These are phyloP conservation scores for Turritopsis rubra DNA, from an alignment of 30 jellyfish, hydroid and myxozoan genomes.

Conservation along the genomic window DNA sequence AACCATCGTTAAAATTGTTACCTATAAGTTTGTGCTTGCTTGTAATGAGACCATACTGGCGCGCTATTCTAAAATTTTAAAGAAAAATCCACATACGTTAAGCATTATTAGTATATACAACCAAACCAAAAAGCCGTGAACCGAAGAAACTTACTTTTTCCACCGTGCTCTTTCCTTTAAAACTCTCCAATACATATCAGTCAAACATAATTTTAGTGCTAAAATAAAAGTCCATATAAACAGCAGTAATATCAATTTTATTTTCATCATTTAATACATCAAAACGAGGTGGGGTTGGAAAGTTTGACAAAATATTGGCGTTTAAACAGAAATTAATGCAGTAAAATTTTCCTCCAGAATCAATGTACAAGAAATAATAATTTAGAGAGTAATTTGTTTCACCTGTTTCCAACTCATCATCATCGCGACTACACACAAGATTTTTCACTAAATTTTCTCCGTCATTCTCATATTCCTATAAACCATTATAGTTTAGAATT, in stretches of 20 bases:
- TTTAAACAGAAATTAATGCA: too few relatives aligned
- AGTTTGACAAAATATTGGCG: too few relatives aligned
- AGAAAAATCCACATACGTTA: not conserved
- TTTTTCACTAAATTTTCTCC: conserved; percentile 67
- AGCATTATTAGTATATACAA: not conserved
- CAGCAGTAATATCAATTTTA: too few relatives aligned
- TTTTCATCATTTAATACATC: too few relatives aligned
- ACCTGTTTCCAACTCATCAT: conserved; percentile 94
- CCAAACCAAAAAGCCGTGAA: not conserved
- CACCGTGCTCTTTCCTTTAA: conserved; percentile 63
- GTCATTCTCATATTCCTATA: conserved; percentile 84
- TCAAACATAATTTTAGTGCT: conserved; percentile 73
- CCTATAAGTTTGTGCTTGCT: conserved; percentile 90
- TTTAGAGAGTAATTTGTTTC: too few relatives aligned
- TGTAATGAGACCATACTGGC: conserved; percentile 86
- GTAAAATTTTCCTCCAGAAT: too few relatives aligned
- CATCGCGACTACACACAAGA: conserved; percentile 83
- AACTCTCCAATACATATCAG: conserved; percentile 92
- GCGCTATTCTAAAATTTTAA: conserved; percentile 54
- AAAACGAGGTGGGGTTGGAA: too few relatives aligned
- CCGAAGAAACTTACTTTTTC: conserved; percentile 49
- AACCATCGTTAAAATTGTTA: not conserved
- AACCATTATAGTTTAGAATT: not conserved
- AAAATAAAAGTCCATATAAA: not conserved
- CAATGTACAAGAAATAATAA: too few relatives aligned